Evolutionary conservation across 2,113 vertebrate genomes (phyloP).

Genomic region (Seriola dumerili): DNA sequence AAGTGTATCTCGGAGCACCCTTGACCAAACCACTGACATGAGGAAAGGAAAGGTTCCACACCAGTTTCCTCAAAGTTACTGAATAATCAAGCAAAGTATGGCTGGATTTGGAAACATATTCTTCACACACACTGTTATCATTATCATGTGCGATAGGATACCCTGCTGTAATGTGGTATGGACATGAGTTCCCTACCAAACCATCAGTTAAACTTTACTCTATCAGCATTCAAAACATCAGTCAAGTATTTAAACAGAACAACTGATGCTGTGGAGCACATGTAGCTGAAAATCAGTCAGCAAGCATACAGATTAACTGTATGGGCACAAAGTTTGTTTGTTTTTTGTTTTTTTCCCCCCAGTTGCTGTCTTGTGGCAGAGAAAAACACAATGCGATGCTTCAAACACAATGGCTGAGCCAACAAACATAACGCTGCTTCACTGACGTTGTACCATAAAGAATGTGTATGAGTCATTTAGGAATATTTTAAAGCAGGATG

Average conservation of each 20-base stretch:
- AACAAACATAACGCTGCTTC: constrained; percentile 27
- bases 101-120: constrained; percentile 35
- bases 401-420: constrained; percentile 39
- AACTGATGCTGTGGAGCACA: constrained; percentile 21
- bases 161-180: constrained; percentile 30
- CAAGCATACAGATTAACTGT: constrained; percentile 30
- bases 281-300: constrained; percentile 14
- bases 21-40: constrained; percentile 31
- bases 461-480: constrained; percentile 29
- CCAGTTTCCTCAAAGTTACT: constrained; percentile 34
- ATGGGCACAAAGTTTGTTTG: constrained; percentile 1
- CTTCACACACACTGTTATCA: constrained; percentile 25
- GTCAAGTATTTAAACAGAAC: constrained; percentile 21
- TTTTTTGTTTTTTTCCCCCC: neutral
- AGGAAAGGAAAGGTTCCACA: constrained; percentile 15
- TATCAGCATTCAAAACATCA: constrained; percentile 25
- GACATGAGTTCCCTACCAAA: constrained; percentile 13
- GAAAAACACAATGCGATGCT: constrained; percentile 42
- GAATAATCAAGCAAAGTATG: constrained; percentile 48
- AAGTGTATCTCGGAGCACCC: neutral
- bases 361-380: constrained; percentile 42
- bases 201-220: constrained; percentile 24
- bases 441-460: constrained; percentile 13
- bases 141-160: constrained; percentile 24
- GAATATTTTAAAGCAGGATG: constrained; percentile 19